Conservation (phyloP, 2,113 vertebrate genomes). For the Pteruthius melanotis region DNA sequence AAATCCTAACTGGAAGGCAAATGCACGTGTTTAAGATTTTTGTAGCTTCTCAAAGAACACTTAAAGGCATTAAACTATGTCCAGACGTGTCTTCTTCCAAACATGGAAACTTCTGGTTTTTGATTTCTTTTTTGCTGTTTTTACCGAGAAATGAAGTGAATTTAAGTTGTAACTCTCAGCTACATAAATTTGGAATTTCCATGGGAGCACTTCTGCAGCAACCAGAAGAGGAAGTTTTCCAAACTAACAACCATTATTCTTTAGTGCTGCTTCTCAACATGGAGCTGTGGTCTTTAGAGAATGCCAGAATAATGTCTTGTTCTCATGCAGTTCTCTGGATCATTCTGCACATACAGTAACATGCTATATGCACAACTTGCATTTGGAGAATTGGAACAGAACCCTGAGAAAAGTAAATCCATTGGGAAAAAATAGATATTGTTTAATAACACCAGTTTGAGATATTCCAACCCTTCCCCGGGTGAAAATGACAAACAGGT, state of each 20-base stretch:
- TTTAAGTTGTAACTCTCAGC: not conserved
- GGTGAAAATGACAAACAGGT: not conserved
- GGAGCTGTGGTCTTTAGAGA: not conserved
- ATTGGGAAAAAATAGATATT: not conserved
- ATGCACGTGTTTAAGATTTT: not conserved
- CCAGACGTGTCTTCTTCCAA: not conserved
- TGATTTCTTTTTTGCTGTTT: not conserved
- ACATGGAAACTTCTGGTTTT: not conserved
- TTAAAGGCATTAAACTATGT: not conserved
- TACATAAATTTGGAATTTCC: not conserved
- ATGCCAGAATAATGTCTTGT: not conserved
- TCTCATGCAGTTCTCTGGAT: not conserved
- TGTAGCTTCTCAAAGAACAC: not conserved
- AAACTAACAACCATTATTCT: not conserved
- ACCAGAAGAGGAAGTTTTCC: not conserved
- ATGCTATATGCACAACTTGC: not conserved
- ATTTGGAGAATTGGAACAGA: constrained; percentile 32
- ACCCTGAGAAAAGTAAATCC: constrained; percentile 65
- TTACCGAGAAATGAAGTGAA: not conserved
- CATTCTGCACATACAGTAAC: not conserved
- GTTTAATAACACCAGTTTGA: constrained; percentile 4
- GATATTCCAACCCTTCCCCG: not conserved
- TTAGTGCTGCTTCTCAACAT: not conserved
- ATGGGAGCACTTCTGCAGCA: not conserved
- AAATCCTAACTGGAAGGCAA: constrained; percentile 10